Conservation (phyloP, 2,113 vertebrate genomes). For the Camelus bactrianus region DNA sequence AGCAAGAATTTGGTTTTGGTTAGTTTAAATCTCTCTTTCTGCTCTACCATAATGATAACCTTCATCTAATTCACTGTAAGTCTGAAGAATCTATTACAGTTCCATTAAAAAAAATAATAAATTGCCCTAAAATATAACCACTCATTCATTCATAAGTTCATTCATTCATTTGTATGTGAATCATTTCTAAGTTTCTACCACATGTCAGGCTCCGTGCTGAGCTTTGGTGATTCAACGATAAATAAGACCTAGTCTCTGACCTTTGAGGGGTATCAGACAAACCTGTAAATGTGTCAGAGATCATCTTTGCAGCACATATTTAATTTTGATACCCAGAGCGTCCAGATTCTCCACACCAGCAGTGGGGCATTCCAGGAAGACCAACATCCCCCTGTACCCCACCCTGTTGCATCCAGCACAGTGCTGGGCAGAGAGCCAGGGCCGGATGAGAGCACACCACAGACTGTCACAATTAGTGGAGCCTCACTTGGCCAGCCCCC, state of each 20-base stretch:
- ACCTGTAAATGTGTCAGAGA: not conserved
- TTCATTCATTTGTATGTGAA: not conserved
- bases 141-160: conserved; percentile 22
- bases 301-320: not conserved
- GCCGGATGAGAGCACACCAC: not conserved
- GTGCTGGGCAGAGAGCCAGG: not conserved
- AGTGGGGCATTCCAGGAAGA: not conserved
- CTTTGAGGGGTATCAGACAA: not conserved
- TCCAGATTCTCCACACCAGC: not conserved
- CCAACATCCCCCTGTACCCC: too few species aligned
- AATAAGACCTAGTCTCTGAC: not conserved
- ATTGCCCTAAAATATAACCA: not conserved
- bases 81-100: conserved; percentile 32
- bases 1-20: conserved; percentile 47
- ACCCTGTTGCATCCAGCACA: not conserved
- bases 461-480: not conserved
- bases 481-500: not conserved
- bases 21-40: conserved; percentile 59
- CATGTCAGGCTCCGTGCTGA: not conserved
- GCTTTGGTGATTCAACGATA: not conserved
- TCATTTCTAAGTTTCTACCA: conserved; percentile 6
- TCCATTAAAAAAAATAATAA: not conserved
- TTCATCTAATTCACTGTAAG: conserved; percentile 48
- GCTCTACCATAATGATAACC: conserved; percentile 14
- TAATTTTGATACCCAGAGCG: not conserved